Percentiles rank a stretch among this genome's conserved stretches.
These are phyloP conservation scores for Cordilura impudica DNA, from an alignment of 2,888 invertebrate genomes.

Conservation along the genomic window DNA sequence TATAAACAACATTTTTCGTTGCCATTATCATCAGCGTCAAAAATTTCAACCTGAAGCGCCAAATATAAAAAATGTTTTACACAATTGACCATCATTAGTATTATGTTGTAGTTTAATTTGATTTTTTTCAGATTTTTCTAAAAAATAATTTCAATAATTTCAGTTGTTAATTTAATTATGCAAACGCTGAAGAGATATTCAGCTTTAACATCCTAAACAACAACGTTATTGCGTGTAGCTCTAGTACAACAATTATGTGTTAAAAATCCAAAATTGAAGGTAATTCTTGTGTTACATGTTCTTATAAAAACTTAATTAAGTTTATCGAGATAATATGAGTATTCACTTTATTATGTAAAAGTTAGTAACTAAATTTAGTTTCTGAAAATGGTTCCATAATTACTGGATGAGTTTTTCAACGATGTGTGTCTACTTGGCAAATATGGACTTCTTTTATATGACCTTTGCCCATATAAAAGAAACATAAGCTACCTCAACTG, in stretches of 20 bases:
- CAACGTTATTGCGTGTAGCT: constrained; percentile 1
- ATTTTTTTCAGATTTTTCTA: not conserved
- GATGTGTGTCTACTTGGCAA: no score
- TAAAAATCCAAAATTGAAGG: not conserved
- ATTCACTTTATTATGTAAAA: not conserved
- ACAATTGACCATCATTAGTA: constrained; percentile 35
- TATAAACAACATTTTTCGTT: not conserved
- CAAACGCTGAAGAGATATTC: not conserved
- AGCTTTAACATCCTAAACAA: not conserved
- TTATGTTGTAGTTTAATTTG: constrained; percentile 5
- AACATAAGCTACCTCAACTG: no score
- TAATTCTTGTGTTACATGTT: not conserved
- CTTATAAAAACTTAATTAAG: not conserved
- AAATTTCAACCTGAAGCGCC: not conserved
- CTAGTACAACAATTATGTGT: not conserved
- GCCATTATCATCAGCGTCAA: not conserved
- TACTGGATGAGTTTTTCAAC: no score
- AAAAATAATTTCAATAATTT: not conserved
- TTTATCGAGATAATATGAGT: not conserved
- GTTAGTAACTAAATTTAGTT: no score
- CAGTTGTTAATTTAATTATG: constrained; percentile 7
- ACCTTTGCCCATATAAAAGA: no score
- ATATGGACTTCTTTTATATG: no score
- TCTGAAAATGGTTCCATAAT: no score
- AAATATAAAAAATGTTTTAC: not conserved